Conservation (phyloP, 2,888 invertebrate genomes). For the Euplagia quadripunctaria region DNA sequence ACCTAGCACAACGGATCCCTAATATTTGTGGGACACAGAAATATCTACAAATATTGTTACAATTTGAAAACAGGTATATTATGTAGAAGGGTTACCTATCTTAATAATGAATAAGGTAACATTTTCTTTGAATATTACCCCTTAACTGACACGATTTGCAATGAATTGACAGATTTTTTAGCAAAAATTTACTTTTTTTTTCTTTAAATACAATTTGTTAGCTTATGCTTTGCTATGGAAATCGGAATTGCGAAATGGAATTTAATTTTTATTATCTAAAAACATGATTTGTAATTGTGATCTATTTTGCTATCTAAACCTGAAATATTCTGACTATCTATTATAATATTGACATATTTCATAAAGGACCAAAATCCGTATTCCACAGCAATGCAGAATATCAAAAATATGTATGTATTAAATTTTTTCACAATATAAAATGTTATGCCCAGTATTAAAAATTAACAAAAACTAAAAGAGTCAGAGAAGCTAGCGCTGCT, state of each 20-base stretch:
- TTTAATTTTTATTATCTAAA: constrained; percentile 37
- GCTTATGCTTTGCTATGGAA: constrained; percentile 70
- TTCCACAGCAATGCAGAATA: constrained; percentile 75
- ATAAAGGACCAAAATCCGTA: constrained; percentile 39
- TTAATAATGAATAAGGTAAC: constrained; percentile 72
- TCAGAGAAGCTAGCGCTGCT: constrained; percentile 87
- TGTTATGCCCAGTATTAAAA: constrained; percentile 71
- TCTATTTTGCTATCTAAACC: constrained; percentile 37
- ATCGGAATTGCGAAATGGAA: constrained; percentile 42
- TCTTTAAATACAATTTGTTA: constrained; percentile 58
- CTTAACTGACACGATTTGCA: constrained; percentile 83
- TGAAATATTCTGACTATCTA: constrained; percentile 36
- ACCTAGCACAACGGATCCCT: constrained; percentile 82
- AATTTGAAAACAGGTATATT: constrained; percentile 71
- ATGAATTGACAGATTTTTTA: constrained; percentile 82
- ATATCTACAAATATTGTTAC: constrained; percentile 75
- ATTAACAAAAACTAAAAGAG: constrained; percentile 72
- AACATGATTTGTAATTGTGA: constrained; percentile 22
- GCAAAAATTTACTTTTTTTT: constrained; percentile 64
- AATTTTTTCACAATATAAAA: constrained; percentile 63
- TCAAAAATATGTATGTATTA: constrained; percentile 75
- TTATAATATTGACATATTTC: constrained; percentile 35
- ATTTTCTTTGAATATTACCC: constrained; percentile 67
- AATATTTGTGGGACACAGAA: constrained; percentile 79
- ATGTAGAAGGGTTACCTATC: constrained; percentile 75